Percentiles rank a stretch among this genome's conserved stretches.
These are phyloP conservation scores for Burhinus bistriatus DNA, from an alignment of 2,113 vertebrate species.

Conservation along the genomic window DNA sequence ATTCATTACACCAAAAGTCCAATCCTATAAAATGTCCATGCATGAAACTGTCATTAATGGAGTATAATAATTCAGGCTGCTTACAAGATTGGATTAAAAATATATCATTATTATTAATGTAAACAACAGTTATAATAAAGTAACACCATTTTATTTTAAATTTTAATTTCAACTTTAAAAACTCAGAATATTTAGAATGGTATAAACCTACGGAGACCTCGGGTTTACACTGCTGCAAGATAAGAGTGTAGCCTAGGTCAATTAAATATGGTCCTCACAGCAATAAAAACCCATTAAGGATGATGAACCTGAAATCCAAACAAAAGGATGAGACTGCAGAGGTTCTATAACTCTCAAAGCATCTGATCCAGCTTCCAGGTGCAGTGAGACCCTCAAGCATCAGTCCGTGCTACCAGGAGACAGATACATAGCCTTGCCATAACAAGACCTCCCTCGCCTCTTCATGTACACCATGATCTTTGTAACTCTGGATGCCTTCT, in stretches of 20 bases:
- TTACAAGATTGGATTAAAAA: not conserved
- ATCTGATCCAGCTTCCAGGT: not conserved
- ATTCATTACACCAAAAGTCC: not conserved
- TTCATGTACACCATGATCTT: fast-evolving
- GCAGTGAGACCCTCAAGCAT: not conserved
- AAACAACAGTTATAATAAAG: not conserved
- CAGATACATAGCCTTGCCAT: not conserved
- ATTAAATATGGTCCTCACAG: not conserved
- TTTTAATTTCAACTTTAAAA: not conserved
- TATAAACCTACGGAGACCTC: not conserved
- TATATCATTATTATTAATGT: not conserved
- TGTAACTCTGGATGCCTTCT: not conserved
- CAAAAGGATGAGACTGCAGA: not conserved
- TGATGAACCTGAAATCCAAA: not conserved
- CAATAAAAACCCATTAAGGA: not conserved
- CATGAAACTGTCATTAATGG: not conserved
- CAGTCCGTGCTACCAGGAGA: not conserved
- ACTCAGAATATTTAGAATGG: not conserved
- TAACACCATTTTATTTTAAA: not conserved
- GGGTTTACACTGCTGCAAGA: not conserved
- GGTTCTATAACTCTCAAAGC: not conserved
- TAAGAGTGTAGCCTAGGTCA: not conserved
- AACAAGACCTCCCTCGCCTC: not conserved
- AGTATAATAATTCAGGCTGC: not conserved
- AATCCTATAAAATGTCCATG: not conserved